These are phyloP conservation scores for Sciurus vulgaris DNA, from an alignment of 2,797 vertebrate species.

Conservation along the genomic window DNA sequence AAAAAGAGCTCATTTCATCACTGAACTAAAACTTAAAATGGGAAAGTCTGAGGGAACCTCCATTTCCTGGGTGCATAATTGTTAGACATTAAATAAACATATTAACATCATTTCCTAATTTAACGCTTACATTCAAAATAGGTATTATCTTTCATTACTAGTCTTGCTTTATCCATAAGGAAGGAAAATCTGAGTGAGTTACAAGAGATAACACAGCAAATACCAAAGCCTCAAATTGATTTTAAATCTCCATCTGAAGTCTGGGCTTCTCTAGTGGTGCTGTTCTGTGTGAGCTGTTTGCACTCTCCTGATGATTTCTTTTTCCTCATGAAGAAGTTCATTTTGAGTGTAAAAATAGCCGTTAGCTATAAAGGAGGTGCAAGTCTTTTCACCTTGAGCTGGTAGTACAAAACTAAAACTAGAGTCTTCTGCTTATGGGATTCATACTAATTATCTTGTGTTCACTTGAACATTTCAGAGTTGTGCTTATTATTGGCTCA, in stretches of 20 bases:
- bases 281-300: background rate
- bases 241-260: background rate
- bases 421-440: background rate
- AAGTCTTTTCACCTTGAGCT: background rate
- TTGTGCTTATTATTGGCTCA: background rate
- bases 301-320: background rate
- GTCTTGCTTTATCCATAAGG: background rate
- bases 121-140: background rate
- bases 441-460: background rate
- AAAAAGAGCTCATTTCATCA: background rate
- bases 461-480: background rate
- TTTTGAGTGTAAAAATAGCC: background rate
- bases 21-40: background rate
- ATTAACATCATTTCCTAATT: background rate
- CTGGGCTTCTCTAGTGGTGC: background rate
- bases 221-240: background rate
- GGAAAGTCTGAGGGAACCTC: accelerated
- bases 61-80: background rate
- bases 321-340: background rate
- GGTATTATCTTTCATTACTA: background rate
- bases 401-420: background rate
- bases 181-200: background rate
- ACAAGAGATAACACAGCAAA: background rate
- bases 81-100: background rate
- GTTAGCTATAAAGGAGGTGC: background rate